Evolutionary conservation across 2,888 invertebrate species (phyloP), one percentile per base, ranked within the genome.

Genomic region (Epirrhoe tristata): DNA sequence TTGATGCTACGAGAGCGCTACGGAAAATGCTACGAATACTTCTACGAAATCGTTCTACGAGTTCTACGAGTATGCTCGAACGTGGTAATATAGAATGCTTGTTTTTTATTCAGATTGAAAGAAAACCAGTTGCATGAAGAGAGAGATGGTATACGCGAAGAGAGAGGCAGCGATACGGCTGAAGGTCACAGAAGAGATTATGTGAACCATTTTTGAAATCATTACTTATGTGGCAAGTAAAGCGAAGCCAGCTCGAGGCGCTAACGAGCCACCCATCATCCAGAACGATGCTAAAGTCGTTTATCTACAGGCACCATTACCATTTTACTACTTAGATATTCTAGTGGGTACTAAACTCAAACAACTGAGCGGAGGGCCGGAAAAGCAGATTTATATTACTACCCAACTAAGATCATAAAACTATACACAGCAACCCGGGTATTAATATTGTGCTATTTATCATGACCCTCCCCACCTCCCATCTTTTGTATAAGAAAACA

Each of bases 401-500:
- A 84, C 89, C 90, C 87, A 91, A 93, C 92, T 93, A 91, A 93
- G 93, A 93, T 92, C 91, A 92, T 93, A 93, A 93, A 93, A 93
- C 91, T 91, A 88, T 91, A 91, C 86, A 87, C 84, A 85, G 85
- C 57, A 85, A 82, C 85, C 89, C 87, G 83, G 78, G 88, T 89
- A 92, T 92, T 91, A 91, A 92, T 91, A 91, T 86, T 87, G 86
- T 83, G 83, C 87, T 89, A 92, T 93, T 91, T 92, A 93, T 93
- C 93, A 92, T 86, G 84, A 83, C 87, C 88, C 86, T 79, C 86
- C 84, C 83, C 74, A 58, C 69, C 80, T 81, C 86, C 85, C 89
- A 81, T 90, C 91, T 91, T 91, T 92, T 92, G 90, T 93, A 85
- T 92, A 93, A 93, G 93, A 93, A 93, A 74, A 89, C 82, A 85